These are phyloP conservation scores for Anarhynchus alexandrinus DNA, from an alignment of 2,113 vertebrate species.

Conservation along the genomic window DNA sequence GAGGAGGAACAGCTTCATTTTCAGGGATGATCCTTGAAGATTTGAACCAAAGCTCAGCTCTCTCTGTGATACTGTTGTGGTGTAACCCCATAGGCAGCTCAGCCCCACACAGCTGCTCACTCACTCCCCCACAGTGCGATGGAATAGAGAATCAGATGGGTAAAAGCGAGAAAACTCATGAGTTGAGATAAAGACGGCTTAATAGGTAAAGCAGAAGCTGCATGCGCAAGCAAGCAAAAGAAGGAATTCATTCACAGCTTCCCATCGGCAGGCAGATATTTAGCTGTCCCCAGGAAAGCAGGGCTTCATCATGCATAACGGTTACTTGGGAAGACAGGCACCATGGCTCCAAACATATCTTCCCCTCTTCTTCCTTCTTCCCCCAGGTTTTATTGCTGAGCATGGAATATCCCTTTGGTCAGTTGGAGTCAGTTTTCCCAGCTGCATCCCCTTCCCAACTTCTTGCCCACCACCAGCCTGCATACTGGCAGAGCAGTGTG, in stretches of 20 bases:
- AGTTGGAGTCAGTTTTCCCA: not conserved
- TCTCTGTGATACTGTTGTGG: accelerated
- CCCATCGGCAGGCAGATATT: not conserved
- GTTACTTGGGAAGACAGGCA: not conserved
- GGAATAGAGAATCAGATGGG: not conserved
- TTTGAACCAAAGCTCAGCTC: not conserved
- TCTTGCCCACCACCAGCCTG: not conserved
- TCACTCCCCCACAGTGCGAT: not conserved
- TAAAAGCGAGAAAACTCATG: not conserved
- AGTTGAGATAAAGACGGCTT: not conserved
- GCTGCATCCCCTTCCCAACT: not conserved
- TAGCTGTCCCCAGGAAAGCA: not conserved
- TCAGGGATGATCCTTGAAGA: not conserved
- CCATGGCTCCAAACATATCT: not conserved
- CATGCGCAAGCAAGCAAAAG: accelerated
- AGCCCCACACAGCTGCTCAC: not conserved
- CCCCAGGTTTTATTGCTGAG: not conserved
- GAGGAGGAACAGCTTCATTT: not conserved
- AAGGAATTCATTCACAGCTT: not conserved
- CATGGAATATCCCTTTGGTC: not conserved
- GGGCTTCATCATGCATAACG: accelerated
- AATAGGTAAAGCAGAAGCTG: not conserved
- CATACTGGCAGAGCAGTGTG: not conserved
- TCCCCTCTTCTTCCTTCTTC: not conserved
- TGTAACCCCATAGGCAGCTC: not conserved